Evolutionary conservation across 2,888 invertebrate species (phyloP), one percentile per base, ranked within the genome.

Genomic region (Dicycla oo): DNA sequence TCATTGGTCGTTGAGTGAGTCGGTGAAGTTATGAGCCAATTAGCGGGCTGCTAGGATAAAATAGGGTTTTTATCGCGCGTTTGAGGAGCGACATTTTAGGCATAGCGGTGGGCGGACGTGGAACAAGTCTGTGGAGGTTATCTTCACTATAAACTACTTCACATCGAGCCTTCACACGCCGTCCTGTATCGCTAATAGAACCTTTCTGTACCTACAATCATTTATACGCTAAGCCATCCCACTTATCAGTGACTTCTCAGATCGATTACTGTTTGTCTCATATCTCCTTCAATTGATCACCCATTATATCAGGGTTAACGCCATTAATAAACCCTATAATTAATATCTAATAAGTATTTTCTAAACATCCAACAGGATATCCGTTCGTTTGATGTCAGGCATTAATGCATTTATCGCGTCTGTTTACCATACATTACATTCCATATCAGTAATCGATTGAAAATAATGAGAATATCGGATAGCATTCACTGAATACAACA

Each of bases 21-120:
- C 74, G 77, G 86, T 78, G 78, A 78, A 89, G 87, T 88, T 90
- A 87, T 84, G 88, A 86, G 87, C 90, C 89, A 91, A 91, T 91
- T 91, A 91, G 88, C 83, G 83, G 72, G 69, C 75, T 78, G 76
- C 72, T 87, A 80, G 84, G 80, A 82, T 85, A 85, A 85, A 83
- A 86, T 85, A 82, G 79, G 78, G 69, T 86, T 87, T 87, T 87
- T 88, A 85, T 88, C 83, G 80, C 62, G 75, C 60, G 71, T 77
- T 81, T 81, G 80, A 70, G 77, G 69, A 79, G 69, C 75, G 83
- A 81, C 73, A 84, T 86, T 86, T 84, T 75, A 80, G 75, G 75
- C 75, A 75, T 75, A 66, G 71, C 64, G 34, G 72, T 71, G 74
- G 78, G 79, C 77, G 77, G 69, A 75, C 75, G 76, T 69, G 53